Evolutionary conservation across 2,113 vertebrate species (phyloP).

Genomic region (Aphyosemion australe): DNA sequence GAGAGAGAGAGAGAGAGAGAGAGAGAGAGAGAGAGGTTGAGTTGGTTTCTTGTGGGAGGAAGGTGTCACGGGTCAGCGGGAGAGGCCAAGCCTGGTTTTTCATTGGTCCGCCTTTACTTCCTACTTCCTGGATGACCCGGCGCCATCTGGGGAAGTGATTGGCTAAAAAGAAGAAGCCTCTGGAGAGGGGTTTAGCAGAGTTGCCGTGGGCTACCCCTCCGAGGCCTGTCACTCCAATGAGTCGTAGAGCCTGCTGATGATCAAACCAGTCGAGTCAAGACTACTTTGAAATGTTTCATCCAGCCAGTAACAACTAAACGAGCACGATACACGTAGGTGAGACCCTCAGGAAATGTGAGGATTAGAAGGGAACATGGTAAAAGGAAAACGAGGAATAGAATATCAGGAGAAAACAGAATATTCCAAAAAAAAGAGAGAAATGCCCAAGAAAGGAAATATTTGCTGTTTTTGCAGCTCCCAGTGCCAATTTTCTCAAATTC

Average conservation of each 20-base stretch:
- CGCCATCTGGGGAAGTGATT: constrained; percentile 95
- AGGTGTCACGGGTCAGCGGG: constrained; percentile 67
- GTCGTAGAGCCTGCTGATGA: constrained; percentile 91
- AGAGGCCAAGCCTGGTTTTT: constrained; percentile 72
- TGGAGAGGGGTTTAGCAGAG: constrained; percentile 46
- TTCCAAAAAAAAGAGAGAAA: background rate
- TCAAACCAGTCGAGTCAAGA: constrained; percentile 81
- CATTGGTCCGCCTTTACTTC: constrained; percentile 80
- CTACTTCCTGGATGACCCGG: constrained; percentile 88
- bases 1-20: no score
- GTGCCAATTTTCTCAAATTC: background rate
- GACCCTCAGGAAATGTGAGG: background rate
- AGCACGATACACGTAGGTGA: background rate
- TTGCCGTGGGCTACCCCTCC: constrained; percentile 62
- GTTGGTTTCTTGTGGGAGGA: constrained; percentile 66
- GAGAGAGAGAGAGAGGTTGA: no score
- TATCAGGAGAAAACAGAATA: no score
- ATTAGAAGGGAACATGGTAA: background rate
- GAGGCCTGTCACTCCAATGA: constrained; percentile 89
- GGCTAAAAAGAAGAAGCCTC: constrained; percentile 78
- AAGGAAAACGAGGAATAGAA: no score
- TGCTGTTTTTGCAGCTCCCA: no score
- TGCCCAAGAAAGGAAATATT: background rate
- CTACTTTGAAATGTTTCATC: constrained; percentile 17
- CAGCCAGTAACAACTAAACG: background rate